Conservation (phyloP, 2,797 vertebrate genomes). For the Helostoma temminkii region DNA sequence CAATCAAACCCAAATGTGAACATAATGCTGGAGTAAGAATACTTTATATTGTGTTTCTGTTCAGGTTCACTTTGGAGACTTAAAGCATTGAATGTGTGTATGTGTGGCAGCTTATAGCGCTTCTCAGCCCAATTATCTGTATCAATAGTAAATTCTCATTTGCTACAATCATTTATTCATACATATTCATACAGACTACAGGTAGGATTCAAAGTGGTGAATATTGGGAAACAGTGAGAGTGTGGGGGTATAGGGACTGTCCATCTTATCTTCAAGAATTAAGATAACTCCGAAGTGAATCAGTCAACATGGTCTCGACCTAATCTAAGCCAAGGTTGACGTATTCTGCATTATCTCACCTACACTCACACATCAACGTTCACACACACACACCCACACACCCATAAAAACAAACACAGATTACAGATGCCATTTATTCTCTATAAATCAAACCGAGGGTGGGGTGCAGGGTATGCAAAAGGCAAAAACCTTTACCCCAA, state of each 20-base stretch:
- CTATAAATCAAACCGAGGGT: constrained; percentile 61
- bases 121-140: constrained; percentile 28
- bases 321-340: constrained; percentile 67
- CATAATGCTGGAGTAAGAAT: constrained; percentile 15
- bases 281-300: constrained; percentile 80
- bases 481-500: constrained; percentile 54
- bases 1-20: constrained; percentile 55
- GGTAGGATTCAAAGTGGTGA: constrained; percentile 37
- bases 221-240: constrained; percentile 39
- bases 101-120: constrained; percentile 19
- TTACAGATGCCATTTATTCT: constrained; percentile 68
- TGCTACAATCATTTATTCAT: constrained; percentile 9
- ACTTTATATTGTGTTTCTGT: constrained; percentile 12
- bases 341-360: constrained; percentile 74
- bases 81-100: constrained; percentile 13
- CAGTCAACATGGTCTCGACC: constrained; percentile 65
- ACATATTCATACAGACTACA: constrained; percentile 18
- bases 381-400: constrained; percentile 1
- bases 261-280: constrained; percentile 73
- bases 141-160: constrained; percentile 19
- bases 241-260: constrained; percentile 71
- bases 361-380: constrained; percentile 39
- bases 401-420: constrained; percentile 70
- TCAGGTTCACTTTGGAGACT: constrained; percentile 14
- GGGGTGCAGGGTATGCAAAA: constrained; percentile 21